A percentile compares a stretch with the other conserved stretches of the same genome.
These are phyloP conservation scores for Platysteira castanea DNA, from an alignment of 2,113 vertebrate species.

Conservation along the genomic window DNA sequence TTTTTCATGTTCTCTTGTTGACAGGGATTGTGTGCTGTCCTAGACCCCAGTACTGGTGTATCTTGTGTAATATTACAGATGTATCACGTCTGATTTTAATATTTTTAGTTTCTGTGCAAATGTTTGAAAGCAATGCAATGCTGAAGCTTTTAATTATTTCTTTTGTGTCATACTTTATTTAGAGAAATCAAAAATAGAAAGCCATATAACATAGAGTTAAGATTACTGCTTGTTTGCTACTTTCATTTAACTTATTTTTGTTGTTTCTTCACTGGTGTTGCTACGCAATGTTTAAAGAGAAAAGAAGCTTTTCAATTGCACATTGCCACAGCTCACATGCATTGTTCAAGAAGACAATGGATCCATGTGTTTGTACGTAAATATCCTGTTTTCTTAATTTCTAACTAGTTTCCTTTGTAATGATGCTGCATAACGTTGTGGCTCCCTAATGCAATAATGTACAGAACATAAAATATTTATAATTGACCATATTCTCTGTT, in stretches of 20 bases:
- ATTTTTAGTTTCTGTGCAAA: constrained; percentile 74
- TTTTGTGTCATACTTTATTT: constrained; percentile 71
- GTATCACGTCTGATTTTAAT: constrained; percentile 70
- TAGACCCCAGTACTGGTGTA: constrained; percentile 77
- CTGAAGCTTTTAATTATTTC: constrained; percentile 69
- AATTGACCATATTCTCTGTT: constrained; percentile 79
- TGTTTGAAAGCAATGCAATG: constrained; percentile 72
- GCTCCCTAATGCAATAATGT: constrained; percentile 91
- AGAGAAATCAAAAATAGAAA: constrained; percentile 77
- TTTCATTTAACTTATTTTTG: constrained; percentile 78
- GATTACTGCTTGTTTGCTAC: constrained; percentile 70
- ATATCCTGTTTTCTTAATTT: constrained; percentile 69
- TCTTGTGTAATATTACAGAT: constrained; percentile 78
- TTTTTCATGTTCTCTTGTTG: constrained; percentile 70
- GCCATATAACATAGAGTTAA: constrained; percentile 78
- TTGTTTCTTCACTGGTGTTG: constrained; percentile 65
- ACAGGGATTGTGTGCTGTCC: constrained; percentile 79
- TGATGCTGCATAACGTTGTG: constrained; percentile 78
- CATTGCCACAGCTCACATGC: constrained; percentile 59
- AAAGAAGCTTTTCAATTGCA: constrained; percentile 66
- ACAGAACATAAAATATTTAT: constrained; percentile 84
- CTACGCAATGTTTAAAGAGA: constrained; percentile 67
- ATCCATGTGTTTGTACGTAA: constrained; percentile 67
- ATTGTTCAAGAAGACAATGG: constrained; percentile 65
- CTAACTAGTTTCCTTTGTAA: constrained; percentile 74